These are phyloP conservation scores for Anguilla anguilla DNA, from an alignment of 2,797 vertebrate genomes.

Conservation along the genomic window DNA sequence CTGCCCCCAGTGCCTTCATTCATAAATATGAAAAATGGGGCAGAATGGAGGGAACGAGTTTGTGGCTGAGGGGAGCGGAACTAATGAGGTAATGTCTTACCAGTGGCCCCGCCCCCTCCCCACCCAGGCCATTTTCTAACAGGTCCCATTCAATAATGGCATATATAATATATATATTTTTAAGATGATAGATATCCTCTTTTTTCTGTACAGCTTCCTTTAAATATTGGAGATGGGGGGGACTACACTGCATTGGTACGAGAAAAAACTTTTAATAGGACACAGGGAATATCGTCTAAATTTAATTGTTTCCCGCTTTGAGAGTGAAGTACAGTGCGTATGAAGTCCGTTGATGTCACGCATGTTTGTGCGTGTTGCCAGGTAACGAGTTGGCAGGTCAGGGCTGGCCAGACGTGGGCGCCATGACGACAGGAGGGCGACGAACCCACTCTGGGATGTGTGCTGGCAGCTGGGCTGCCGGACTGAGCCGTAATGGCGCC, in stretches of 20 bases:
- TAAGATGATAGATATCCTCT: too few relatives aligned
- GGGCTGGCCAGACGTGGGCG: background rate
- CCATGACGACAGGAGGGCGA: slow-evolving; percentile 18
- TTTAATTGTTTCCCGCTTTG: too few relatives aligned
- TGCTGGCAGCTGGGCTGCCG: background rate
- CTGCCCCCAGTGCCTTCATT: background rate
- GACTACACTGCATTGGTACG: too few relatives aligned
- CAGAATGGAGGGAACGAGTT: background rate
- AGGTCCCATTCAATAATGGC: background rate
- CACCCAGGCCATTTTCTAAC: background rate
- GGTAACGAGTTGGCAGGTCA: slow-evolving; percentile 11
- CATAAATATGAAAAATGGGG: background rate
- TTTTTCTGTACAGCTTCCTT: too few relatives aligned
- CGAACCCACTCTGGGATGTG: background rate
- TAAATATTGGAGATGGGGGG: too few relatives aligned
- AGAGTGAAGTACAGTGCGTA: too few relatives aligned
- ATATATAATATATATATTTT: background rate
- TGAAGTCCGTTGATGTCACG: too few relatives aligned
- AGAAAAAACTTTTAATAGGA: too few relatives aligned
- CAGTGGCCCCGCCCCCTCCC: background rate
- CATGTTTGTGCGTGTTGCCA: background rate
- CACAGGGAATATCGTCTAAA: too few relatives aligned
- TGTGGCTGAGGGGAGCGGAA: background rate
- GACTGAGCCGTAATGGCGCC: background rate
- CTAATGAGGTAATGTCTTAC: background rate